Evolutionary conservation across 2,888 invertebrate species (phyloP).

Genomic region (Trissoscelio sp.): DNA sequence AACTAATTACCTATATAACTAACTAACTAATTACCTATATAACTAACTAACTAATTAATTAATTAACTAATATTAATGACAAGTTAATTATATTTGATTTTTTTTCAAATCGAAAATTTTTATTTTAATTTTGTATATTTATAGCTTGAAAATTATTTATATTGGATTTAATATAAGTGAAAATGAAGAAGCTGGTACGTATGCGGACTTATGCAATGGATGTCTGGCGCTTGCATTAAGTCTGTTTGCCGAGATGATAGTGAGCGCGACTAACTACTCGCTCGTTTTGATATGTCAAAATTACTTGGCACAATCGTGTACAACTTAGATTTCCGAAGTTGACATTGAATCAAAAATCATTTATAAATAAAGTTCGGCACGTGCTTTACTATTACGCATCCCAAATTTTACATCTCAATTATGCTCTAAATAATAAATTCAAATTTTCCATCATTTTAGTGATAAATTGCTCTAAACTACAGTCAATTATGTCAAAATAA

Average conservation of each 20-base stretch:
- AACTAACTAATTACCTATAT: no score
- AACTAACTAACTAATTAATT: no score
- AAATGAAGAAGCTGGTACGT: no score
- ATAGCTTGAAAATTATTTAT: no score
- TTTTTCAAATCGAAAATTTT: no score
- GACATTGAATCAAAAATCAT: conserved; percentile 59
- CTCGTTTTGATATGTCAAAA: conserved; percentile 54
- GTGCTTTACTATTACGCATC: conserved; percentile 60
- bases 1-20: no score
- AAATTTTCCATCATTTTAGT: not conserved
- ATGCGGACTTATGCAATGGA: conserved; percentile 31
- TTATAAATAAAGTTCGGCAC: conserved; percentile 61
- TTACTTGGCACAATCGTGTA: conserved; percentile 56
- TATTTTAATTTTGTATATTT: not conserved
- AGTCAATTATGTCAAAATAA: not conserved
- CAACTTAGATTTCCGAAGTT: conserved; percentile 47
- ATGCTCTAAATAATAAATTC: not conserved
- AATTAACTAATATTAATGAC: no score
- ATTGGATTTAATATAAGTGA: no score
- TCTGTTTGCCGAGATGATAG: conserved; percentile 33
- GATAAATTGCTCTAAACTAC: not conserved
- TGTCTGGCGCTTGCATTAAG: conserved; percentile 43
- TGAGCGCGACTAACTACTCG: conserved; percentile 26
- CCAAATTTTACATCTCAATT: conserved; percentile 2
- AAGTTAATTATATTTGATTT: no score